These are phyloP conservation scores for Emydura subglobosa DNA, from an alignment of 2,113 vertebrate genomes.

Conservation along the genomic window DNA sequence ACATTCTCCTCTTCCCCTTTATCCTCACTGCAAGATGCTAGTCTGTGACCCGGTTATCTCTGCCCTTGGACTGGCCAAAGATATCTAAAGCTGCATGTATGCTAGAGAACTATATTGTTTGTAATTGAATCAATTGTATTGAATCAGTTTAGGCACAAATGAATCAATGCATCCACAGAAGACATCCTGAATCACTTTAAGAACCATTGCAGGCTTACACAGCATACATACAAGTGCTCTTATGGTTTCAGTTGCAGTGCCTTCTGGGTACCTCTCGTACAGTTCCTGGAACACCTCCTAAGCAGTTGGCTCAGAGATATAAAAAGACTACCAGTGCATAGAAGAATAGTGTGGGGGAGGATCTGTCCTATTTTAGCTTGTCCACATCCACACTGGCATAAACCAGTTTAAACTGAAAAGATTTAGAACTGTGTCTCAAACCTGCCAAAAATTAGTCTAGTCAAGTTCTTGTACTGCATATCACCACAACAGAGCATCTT, in stretches of 20 bases:
- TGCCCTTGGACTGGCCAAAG: too few species aligned
- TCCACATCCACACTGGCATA: fast-evolving
- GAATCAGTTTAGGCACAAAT: neutral
- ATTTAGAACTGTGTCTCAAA: neutral
- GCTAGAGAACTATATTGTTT: neutral
- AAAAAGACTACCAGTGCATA: fast-evolving
- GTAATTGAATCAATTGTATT: neutral
- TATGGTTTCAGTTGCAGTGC: neutral
- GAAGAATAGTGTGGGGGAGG: neutral
- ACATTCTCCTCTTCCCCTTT: too few species aligned
- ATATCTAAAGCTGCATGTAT: neutral
- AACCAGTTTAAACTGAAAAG: fast-evolving
- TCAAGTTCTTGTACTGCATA: too few species aligned
- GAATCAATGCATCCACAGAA: neutral
- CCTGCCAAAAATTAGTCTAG: neutral
- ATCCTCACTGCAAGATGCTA: too few species aligned
- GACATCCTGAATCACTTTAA: fast-evolving
- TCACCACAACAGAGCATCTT: too few species aligned
- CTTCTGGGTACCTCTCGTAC: neutral
- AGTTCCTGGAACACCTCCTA: neutral
- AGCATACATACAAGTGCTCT: neutral
- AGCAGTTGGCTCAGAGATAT: neutral
- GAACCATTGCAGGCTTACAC: neutral
- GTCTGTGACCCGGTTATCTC: too few species aligned
- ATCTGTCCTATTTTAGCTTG: neutral